Base-by-base conservation (phyloP, 2,113 vertebrate genomes). In the Stomatorhinus ivindoensis region DNA sequence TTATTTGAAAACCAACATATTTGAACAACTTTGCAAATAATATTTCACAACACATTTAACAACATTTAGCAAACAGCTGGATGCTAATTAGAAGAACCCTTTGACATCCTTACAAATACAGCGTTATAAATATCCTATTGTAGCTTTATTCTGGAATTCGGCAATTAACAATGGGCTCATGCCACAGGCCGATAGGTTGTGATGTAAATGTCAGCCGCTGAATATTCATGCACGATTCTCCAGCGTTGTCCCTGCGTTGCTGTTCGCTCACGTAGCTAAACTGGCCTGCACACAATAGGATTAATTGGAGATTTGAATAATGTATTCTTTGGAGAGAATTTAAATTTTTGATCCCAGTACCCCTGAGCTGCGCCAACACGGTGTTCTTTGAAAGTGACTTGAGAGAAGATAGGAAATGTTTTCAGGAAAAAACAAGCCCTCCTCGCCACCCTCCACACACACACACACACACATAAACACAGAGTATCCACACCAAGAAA, bases 161-260 rank as follows among this genome's bases (percentile, higher is more conserved):
- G 89, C 89, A 50, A 86, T 86, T 87, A 50, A 86, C 55, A 87
- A 44, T 89, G 35, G 46, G 73, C 51, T 21, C 82, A 46, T 46
- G 46, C 53, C 89, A 86, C 46, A 21, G 35, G 58, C 65, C 55
- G 65, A 82, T 82, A 87, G 50, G 61, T 86, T 47, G n/a, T 55
- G 27, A 86, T 50, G 61, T 93, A 95, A 95, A 94, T 95, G 93
- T 95, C 94, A 95, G 93, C 93, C 93, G 91, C 92, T 95, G 93
- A 94, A 95, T 95, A 95, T 95, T 95, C 92, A 95, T 95, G 91
- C 6, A 1, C 0, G 44, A 51, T 24, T 87, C 47, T 53, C 44
- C 65, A 15, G 39, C 46, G 46, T 91, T 89, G 58, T 31, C 44
- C 24, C 91, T 89, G 42, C 17, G 46, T 89, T 92, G 50, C 69